Evolutionary conservation across 2,113 vertebrate species (phyloP).

Genomic region (Narcine bancroftii): DNA sequence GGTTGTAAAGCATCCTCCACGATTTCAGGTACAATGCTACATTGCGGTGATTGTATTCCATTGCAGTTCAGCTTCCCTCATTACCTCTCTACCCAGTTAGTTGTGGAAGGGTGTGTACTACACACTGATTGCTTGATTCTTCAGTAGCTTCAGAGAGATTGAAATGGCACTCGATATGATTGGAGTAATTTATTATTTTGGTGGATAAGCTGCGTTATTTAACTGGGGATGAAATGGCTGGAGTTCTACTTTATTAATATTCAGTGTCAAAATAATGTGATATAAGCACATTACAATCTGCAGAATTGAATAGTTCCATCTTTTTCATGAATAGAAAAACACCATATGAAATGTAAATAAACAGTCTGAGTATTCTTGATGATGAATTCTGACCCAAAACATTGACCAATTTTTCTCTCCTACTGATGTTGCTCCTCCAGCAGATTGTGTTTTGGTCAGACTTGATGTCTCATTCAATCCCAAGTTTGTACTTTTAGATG

Average conservation of each 20-base stretch:
- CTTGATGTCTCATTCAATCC: too few relatives aligned
- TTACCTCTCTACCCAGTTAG: too few relatives aligned
- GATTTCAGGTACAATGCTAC: neutral
- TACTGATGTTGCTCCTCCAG: too few relatives aligned
- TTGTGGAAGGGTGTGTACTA: too few relatives aligned
- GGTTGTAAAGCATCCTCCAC: neutral
- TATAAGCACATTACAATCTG: neutral
- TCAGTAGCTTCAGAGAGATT: neutral
- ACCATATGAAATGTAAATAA: neutral
- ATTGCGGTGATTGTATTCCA: neutral
- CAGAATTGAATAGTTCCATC: neutral
- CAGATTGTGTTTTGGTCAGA: too few relatives aligned
- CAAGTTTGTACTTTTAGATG: neutral
- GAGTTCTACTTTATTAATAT: neutral
- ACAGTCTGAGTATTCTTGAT: too few relatives aligned
- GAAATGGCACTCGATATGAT: neutral
- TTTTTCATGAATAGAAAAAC: neutral
- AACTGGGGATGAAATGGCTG: neutral
- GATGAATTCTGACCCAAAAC: too few relatives aligned
- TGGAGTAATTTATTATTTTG: neutral
- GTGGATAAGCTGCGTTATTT: neutral
- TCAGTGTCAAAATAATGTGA: neutral
- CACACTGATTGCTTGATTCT: neutral
- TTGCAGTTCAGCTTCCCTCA: neutral
- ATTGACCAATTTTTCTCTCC: too few relatives aligned